Percentiles rank a stretch among this genome's conserved stretches.
These are phyloP conservation scores for Chionomys nivalis DNA, from an alignment of 2,113 vertebrate species.

Conservation along the genomic window DNA sequence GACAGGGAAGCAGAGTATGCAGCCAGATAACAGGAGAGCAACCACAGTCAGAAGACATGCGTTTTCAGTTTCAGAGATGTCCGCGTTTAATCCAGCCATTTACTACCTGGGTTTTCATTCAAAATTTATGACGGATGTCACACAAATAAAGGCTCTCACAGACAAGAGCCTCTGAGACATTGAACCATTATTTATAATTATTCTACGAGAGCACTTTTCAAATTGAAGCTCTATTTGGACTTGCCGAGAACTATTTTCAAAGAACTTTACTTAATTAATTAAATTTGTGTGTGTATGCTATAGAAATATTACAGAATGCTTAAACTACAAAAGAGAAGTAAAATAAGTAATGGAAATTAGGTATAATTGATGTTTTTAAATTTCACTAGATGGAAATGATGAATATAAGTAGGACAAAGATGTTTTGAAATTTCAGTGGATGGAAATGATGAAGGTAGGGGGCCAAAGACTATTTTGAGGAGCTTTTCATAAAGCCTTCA, in stretches of 20 bases:
- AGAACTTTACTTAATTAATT: slow-evolving; percentile 63
- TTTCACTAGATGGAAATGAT: background rate
- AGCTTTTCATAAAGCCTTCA: background rate
- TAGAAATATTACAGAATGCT: background rate
- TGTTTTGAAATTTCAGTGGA: background rate
- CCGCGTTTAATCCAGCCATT: slow-evolving; percentile 47
- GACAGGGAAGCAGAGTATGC: background rate
- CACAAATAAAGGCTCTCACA: slow-evolving; percentile 55
- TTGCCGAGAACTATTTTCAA: slow-evolving; percentile 66
- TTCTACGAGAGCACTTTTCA: slow-evolving; percentile 39
- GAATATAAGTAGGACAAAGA: background rate
- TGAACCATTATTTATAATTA: slow-evolving; percentile 44
- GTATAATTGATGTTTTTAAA: slow-evolving; percentile 11
- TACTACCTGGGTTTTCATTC: slow-evolving; percentile 64
- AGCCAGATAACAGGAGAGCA: slow-evolving; percentile 23
- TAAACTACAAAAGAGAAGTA: background rate
- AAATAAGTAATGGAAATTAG: slow-evolving; percentile 13
- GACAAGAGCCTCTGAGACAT: slow-evolving; percentile 52
- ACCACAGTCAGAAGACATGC: slow-evolving; percentile 8
- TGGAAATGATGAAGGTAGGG: background rate
- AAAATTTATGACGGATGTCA: slow-evolving; percentile 76
- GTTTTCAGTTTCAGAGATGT: slow-evolving; percentile 47
- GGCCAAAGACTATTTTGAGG: background rate
- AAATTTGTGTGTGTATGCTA: background rate
- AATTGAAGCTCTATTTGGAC: slow-evolving; percentile 25